Conservation (phyloP, 2,797 vertebrate genomes). For the Trachops cirrhosus region DNA sequence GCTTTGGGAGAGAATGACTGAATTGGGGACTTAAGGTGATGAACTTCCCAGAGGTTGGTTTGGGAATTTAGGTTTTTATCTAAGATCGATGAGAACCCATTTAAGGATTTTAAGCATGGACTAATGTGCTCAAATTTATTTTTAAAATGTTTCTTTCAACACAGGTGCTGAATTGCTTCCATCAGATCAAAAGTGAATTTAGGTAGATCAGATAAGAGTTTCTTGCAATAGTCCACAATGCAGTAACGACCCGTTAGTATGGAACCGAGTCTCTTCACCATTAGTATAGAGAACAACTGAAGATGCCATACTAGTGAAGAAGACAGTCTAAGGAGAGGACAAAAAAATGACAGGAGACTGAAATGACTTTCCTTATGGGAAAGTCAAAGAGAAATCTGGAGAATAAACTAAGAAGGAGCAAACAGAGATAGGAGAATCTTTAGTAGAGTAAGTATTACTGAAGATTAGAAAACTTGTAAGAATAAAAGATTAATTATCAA, state of each 20-base stretch:
- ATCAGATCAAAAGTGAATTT: slow-evolving; percentile 1
- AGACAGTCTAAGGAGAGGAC: not conserved
- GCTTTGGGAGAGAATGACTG: not conserved
- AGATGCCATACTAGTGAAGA: not conserved
- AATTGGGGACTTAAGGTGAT: not conserved
- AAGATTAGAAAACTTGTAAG: not conserved
- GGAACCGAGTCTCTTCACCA: not conserved
- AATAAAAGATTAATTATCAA: not conserved
- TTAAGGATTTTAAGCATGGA: slow-evolving; percentile 5
- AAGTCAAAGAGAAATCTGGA: not conserved
- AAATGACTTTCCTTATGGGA: not conserved
- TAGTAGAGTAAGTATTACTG: not conserved
- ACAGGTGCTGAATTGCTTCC: not conserved
- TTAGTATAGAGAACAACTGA: not conserved
- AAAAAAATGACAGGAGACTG: not conserved
- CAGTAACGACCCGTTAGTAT: not conserved
- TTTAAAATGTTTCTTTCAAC: not conserved
- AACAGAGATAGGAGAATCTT: not conserved
- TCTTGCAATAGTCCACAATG: not conserved
- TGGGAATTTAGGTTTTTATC: slow-evolving; percentile 15
- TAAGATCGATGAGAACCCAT: not conserved
- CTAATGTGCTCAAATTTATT: not conserved
- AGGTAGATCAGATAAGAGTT: not conserved
- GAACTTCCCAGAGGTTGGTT: not conserved
- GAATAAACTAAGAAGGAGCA: not conserved